Evolutionary conservation across 2,113 vertebrate species (phyloP).

Genomic region (Drymodes brunneopygia): DNA sequence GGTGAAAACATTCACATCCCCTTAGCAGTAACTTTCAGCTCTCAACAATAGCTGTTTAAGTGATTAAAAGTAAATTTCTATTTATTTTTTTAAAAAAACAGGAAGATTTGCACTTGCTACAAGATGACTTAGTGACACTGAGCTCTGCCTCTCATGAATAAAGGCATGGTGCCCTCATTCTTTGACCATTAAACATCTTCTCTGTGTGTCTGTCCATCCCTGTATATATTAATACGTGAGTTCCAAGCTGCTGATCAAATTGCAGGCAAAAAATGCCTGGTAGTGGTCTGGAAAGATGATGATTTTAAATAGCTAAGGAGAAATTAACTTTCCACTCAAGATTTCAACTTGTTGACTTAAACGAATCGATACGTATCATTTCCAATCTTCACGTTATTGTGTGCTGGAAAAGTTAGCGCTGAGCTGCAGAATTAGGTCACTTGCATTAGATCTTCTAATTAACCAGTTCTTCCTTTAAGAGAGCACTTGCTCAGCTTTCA

Average conservation of each 20-base stretch:
- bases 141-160: background rate
- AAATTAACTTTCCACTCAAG: conserved; percentile 44
- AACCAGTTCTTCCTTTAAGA: conserved; percentile 71
- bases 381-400: conserved; percentile 33
- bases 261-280: conserved; percentile 27
- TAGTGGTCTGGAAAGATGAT: background rate
- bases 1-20: background rate
- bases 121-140: background rate
- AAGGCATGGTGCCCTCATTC: background rate
- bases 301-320: conserved; percentile 32
- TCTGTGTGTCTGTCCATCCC: background rate
- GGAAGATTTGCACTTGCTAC: background rate
- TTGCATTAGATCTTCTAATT: conserved; percentile 72
- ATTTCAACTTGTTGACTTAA: conserved; percentile 46
- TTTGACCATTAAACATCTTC: conserved; percentile 22
- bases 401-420: conserved; percentile 30
- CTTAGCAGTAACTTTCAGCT: background rate
- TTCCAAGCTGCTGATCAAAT: conserved; percentile 36
- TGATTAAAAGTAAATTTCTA: background rate
- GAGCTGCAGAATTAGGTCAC: conserved; percentile 69
- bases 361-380: conserved; percentile 59
- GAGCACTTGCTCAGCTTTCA: conserved; percentile 54
- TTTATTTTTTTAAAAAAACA: background rate
- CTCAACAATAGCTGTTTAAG: background rate
- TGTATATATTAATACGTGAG: conserved; percentile 34